Conservation (phyloP, 2,888 invertebrate species). For the Spisula solida region DNA sequence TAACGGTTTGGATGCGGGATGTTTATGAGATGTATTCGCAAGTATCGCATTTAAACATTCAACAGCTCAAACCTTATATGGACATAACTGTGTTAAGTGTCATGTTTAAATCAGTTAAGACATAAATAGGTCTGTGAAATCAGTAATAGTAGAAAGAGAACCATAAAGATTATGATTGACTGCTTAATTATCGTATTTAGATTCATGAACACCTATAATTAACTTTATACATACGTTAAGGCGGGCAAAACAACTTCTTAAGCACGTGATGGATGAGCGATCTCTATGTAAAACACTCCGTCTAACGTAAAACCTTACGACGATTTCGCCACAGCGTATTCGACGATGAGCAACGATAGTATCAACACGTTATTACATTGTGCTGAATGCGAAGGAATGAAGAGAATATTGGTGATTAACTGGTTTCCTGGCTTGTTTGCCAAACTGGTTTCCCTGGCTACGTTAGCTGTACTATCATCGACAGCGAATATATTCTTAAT, state of each 20-base stretch:
- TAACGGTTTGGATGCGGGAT: neutral
- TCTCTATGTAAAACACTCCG: neutral
- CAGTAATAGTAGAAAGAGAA: neutral
- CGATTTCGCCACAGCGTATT: conserved; percentile 11
- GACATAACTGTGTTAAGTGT: neutral
- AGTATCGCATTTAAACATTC: neutral
- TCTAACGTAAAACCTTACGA: conserved; percentile 23
- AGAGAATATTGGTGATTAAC: conserved; percentile 32
- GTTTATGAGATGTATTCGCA: neutral
- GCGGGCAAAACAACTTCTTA: neutral
- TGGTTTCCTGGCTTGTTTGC: conserved; percentile 64
- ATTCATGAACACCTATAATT: neutral
- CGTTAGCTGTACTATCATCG: conserved; percentile 60
- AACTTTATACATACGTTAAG: neutral
- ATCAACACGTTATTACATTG: conserved; percentile 34
- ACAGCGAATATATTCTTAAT: conserved; percentile 63
- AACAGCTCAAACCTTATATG: neutral
- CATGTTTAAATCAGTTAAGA: neutral
- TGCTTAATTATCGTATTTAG: neutral
- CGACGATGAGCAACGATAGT: conserved; percentile 57
- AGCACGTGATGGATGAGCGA: conserved; percentile 27
- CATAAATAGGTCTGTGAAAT: too few relatives aligned
- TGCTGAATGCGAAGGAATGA: conserved; percentile 57
- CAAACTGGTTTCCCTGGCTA: conserved; percentile 56
- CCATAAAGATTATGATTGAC: neutral